phyloP scores from a whole-genome alignment of 1,140 invertebrate genomes.

The Heliconius himera region DNA sequence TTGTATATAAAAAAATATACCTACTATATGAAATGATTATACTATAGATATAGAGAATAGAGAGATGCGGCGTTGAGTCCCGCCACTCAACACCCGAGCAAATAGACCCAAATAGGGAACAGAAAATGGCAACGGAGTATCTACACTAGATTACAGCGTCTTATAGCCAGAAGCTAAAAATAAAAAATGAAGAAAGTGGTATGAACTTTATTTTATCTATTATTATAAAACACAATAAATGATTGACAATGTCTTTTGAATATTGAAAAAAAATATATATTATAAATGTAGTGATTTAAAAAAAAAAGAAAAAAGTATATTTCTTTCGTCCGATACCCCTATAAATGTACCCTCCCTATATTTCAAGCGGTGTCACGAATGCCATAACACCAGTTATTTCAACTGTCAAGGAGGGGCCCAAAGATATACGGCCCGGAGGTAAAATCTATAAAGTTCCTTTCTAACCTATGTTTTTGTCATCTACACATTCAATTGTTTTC shows the following conservation, averaged over 20 bases:
- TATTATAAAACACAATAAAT: no score
- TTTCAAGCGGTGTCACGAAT: slow-evolving; percentile 16
- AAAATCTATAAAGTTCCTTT: slow-evolving; percentile 6
- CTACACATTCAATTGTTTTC: background rate
- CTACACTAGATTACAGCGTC: no score
- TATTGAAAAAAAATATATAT: background rate
- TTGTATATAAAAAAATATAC: no score
- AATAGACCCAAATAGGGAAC: no score
- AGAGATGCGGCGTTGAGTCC: no score
- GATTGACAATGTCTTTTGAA: background rate
- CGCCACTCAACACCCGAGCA: no score
- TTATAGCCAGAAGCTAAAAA: no score
- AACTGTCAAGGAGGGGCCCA: slow-evolving; percentile 22
- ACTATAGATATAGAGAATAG: no score
- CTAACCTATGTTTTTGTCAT: slow-evolving; percentile 11
- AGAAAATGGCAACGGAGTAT: no score
- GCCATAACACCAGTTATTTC: slow-evolving; percentile 22
- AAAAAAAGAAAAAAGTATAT: background rate
- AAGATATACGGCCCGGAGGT: background rate
- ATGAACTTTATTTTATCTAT: no score
- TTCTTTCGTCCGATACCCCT: background rate
- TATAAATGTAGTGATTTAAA: background rate
- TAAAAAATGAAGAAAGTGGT: no score
- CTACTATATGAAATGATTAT: no score
- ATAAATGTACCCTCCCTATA: background rate